Evolutionary conservation across 2,888 invertebrate genomes (phyloP).

Genomic region (Podotricha telesiphe): DNA sequence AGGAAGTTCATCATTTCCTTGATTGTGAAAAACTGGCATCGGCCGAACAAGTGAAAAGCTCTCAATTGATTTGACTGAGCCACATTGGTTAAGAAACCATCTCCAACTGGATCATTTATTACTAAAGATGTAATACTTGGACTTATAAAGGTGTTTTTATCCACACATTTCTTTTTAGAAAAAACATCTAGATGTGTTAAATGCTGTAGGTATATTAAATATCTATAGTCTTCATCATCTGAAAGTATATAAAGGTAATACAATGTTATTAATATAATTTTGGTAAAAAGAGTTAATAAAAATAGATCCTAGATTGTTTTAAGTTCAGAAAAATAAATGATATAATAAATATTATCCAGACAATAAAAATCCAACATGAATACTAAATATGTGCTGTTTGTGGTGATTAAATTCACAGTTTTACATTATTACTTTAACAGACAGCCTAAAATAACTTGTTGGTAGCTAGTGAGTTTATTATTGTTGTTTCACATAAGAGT

Average conservation of each 20-base stretch:
- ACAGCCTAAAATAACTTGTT: too few relatives aligned
- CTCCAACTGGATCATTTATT: conserved; percentile 48
- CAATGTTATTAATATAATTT: not conserved
- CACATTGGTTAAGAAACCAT: conserved; percentile 43
- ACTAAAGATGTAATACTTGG: conserved; percentile 48
- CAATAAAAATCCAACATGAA: too few relatives aligned
- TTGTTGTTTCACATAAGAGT: too few relatives aligned
- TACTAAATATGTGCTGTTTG: too few relatives aligned
- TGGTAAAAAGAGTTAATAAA: too few relatives aligned
- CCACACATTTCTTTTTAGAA: conserved; percentile 34
- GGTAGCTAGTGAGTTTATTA: too few relatives aligned
- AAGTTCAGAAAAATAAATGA: too few relatives aligned
- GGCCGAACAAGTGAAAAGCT: conserved; percentile 55
- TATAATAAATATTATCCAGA: too few relatives aligned
- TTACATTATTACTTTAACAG: too few relatives aligned
- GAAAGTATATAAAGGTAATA: conserved; percentile 17
- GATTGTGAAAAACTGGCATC: conserved; percentile 47
- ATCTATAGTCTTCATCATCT: conserved; percentile 31
- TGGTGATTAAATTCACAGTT: too few relatives aligned
- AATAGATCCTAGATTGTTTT: too few relatives aligned
- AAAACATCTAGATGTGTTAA: conserved; percentile 52
- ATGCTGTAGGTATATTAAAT: conserved; percentile 41
- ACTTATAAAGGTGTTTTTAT: conserved; percentile 29
- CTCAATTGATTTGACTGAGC: conserved; percentile 36
- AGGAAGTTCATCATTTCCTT: conserved; percentile 47